phyloP scores from a whole-genome alignment of 1,140 invertebrate species.

The Philopotamus ludificatus region DNA sequence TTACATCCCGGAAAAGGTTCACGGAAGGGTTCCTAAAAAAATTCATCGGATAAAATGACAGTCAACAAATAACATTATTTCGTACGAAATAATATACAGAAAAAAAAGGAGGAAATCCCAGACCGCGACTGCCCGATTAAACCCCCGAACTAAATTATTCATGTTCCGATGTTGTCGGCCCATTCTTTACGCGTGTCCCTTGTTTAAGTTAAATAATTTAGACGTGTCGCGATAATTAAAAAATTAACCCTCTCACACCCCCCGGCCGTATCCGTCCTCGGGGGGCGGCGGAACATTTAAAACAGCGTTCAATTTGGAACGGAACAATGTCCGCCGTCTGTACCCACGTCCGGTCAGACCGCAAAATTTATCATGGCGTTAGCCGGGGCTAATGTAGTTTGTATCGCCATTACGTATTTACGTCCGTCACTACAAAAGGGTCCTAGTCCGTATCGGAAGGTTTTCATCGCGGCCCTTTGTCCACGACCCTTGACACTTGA shows the following conservation, averaged over 20 bases:
- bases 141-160: too few species aligned
- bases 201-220: too few species aligned
- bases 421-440: constrained; percentile 23
- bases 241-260: too few species aligned
- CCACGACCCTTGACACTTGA: constrained; percentile 20
- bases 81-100: not conserved
- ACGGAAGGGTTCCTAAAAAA: too few species aligned
- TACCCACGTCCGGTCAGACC: constrained; percentile 16
- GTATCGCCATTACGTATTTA: constrained; percentile 34
- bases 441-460: not conserved
- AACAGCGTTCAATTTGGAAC: not conserved
- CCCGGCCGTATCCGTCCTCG: too few species aligned
- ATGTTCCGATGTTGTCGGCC: too few species aligned
- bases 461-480: constrained; percentile 11
- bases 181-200: too few species aligned
- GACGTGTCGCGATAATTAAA: too few species aligned
- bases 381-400: constrained; percentile 34
- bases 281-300: too few species aligned
- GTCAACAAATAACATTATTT: not conserved
- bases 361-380: constrained; percentile 36
- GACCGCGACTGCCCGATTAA: too few species aligned
- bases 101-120: not conserved
- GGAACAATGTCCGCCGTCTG: constrained; percentile 6
- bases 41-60: not conserved
- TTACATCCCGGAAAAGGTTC: constrained; percentile 7